Evolutionary conservation across 2,797 vertebrate species (phyloP).

Genomic region (Champsocephalus esox): DNA sequence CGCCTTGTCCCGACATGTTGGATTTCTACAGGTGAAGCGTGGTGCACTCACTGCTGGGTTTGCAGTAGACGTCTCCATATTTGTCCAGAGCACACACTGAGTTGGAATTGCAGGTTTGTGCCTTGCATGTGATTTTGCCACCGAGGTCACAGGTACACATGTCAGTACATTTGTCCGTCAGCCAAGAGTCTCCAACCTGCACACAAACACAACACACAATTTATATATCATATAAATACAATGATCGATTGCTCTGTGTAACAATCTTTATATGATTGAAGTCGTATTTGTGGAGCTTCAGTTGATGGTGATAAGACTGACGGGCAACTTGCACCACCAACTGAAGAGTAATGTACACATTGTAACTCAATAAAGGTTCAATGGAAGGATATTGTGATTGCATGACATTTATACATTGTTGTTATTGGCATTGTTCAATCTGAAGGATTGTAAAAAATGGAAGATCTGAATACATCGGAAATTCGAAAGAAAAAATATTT

Average conservation of each 20-base stretch:
- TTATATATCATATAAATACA: not conserved
- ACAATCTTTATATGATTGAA: not conserved
- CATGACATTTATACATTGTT: too few species aligned
- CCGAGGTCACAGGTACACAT: conserved; percentile 78
- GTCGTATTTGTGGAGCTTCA: too few species aligned
- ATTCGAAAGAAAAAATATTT: too few species aligned
- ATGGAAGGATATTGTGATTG: too few species aligned
- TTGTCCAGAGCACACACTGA: conserved; percentile 79
- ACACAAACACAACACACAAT: conserved; percentile 22
- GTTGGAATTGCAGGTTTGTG: conserved; percentile 73
- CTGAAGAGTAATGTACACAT: too few species aligned
- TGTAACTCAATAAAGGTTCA: too few species aligned
- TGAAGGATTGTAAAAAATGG: too few species aligned
- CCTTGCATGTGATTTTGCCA: conserved; percentile 67
- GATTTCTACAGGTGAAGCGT: not conserved
- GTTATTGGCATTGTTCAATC: too few species aligned
- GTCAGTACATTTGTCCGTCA: conserved; percentile 77
- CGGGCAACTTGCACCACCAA: too few species aligned
- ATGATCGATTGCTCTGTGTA: not conserved
- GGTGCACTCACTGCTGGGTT: conserved; percentile 79
- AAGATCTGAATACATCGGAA: too few species aligned
- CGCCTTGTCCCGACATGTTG: not conserved
- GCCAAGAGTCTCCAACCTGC: conserved; percentile 86
- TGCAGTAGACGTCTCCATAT: conserved; percentile 79
- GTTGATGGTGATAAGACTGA: too few species aligned